Base-by-base conservation (phyloP, 2,113 vertebrate species). In the Gymnorhina tibicen region DNA sequence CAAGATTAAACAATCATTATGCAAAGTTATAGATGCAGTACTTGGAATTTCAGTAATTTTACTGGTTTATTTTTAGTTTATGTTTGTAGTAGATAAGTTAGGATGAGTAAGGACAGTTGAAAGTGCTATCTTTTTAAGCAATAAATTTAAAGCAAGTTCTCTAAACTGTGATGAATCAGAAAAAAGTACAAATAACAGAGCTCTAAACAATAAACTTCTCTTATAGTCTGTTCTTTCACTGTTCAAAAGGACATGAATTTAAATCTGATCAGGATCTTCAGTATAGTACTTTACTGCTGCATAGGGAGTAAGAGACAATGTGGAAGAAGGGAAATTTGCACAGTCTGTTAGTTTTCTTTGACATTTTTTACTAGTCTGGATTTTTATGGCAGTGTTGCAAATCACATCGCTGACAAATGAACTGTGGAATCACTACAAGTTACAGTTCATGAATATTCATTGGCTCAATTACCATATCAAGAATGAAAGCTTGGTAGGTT, bases 401-500 rank as follows among this genome's bases (percentile, higher is more conserved):
- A 89, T 75, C 60, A 49, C 42, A 50, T 21, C 50, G 33, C 82
- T 18, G 21, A 82, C 33, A 91, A 94, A 76, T 72, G 69, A 90
- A 60, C 70, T 90, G 53, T 3, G 7, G 66, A 91, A 89, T 24
- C 39, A 37, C 47, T 85, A 11, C 13, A 46, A 60, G 35, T 60
- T 64, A 79, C 58, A 39, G 22, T 39, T 82, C 2, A 75, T 94
- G 70, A 95, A 91, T 94, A 96, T 94, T 95, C 78, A 90, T 85
- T 58, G 13, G 2, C 22, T 83, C 37, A 85, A 64, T 89, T 89
- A 79, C 35, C 33, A 76, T 76, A 73, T 78, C 72, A 72, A 68
- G 91, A 97, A 87, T 41, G 37, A 85, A 75, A 94, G 37, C 90
- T 87, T 60, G 8, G 35, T 76, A 56, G 30, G 32, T 91, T 94